Base-by-base conservation (phyloP, 2,113 vertebrate genomes). In the Prionailurus viverrinus region DNA sequence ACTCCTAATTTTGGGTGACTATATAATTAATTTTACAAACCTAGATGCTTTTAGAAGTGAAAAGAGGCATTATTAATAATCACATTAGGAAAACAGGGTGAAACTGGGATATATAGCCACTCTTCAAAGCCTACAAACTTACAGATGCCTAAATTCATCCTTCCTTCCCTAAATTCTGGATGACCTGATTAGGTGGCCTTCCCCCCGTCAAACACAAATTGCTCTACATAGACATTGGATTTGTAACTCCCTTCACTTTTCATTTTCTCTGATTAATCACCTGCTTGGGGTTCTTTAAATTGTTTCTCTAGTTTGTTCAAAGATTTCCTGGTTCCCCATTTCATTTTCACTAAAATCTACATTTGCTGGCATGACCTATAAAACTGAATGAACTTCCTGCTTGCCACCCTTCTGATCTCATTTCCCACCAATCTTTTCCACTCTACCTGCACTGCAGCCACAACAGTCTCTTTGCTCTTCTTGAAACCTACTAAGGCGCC, bases 221-320 rank as follows among this genome's bases (percentile, higher is more conserved):
- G 13, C 0, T 74, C 76, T 79, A 79, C 33, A 14, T 18, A 11
- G 7, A 25, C 21, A 76, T 27, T 53, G 23, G 16, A 83, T 91
- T 88, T 21, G 89, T 41, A 94, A 14, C 18, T 78, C 88, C 25
- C 33, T 81, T 13, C 4, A 74, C 2, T 7, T 74, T 58, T n/a
- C 90, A 7, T 80, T 74, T 95, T 63, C 23, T 74, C 36, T 68
- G 21, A 31, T 93, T 93, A 96, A 58, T 91, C 66, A 76, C 16
- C 11, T 92, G 29, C 31, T 63, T 12, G 13, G 36, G 11, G 61
- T 80, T 55, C 14, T 58, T 58, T 80, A 90, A 2, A 86, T 12
- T 27, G 0, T 45, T 92, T 80, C 31, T 68, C 15, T 74, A 69
- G 31, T 80, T 83, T 55, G 18, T 14, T 95, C 53, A 66, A 25